Conservation (phyloP, 2,888 invertebrate species). For the Augochlorella aurata region DNA sequence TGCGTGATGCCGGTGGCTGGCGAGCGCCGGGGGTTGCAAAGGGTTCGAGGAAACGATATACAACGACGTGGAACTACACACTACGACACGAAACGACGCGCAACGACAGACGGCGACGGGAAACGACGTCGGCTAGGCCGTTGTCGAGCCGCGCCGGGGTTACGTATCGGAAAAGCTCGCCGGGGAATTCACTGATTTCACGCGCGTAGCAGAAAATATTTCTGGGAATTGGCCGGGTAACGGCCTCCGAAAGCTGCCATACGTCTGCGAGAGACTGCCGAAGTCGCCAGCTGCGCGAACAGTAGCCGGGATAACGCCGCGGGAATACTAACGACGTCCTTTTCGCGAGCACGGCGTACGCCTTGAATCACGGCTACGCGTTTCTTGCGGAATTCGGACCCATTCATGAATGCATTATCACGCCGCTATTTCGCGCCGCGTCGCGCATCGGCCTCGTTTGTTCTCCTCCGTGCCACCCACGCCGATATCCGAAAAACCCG, state of each 20-base stretch:
- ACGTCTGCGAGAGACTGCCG: background rate
- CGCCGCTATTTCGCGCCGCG: slow-evolving; percentile 59
- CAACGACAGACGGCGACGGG: too few relatives aligned
- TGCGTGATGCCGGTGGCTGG: slow-evolving; percentile 25
- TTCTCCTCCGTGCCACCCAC: slow-evolving; percentile 24
- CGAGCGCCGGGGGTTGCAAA: background rate
- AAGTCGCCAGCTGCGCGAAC: slow-evolving; percentile 9
- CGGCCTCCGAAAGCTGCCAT: slow-evolving; percentile 44
- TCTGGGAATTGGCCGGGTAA: slow-evolving; percentile 61
- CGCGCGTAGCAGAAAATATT: slow-evolving; percentile 66
- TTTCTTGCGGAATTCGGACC: slow-evolving; percentile 70
- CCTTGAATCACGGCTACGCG: slow-evolving; percentile 43
- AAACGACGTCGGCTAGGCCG: background rate
- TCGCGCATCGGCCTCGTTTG: slow-evolving; percentile 57
- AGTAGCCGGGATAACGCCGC: slow-evolving; percentile 32
- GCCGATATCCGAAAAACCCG: background rate
- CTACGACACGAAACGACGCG: too few relatives aligned
- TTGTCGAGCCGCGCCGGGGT: slow-evolving; percentile 26
- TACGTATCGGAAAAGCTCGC: slow-evolving; percentile 70
- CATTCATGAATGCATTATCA: slow-evolving; percentile 78
- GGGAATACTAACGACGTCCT: slow-evolving; percentile 70
- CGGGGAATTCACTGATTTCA: slow-evolving; percentile 71
- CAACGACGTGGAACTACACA: too few relatives aligned
- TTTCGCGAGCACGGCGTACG: slow-evolving; percentile 25
- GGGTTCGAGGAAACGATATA: background rate